phyloP scores from a whole-genome alignment of 2,888 invertebrate species.

The Beris chalybata region DNA sequence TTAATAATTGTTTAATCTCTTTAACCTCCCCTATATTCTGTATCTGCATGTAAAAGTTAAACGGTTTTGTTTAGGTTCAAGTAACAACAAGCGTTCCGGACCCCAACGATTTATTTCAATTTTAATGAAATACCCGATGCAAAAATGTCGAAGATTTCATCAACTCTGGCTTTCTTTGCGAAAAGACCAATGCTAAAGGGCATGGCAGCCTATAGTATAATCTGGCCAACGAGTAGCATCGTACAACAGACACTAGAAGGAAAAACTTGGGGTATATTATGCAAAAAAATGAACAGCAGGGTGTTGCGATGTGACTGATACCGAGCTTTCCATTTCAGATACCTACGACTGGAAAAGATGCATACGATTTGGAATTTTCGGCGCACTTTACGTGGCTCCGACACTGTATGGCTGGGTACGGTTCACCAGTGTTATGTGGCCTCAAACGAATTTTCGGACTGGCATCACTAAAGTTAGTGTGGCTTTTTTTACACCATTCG shows the following conservation, averaged over 20 bases:
- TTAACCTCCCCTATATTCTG: too few relatives aligned
- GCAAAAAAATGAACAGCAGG: not conserved
- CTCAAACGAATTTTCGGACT: slow-evolving; percentile 67
- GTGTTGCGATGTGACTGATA: not conserved
- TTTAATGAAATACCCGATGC: too few relatives aligned
- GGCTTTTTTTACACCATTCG: not conserved
- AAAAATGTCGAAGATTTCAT: too few relatives aligned
- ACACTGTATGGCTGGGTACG: slow-evolving; percentile 78
- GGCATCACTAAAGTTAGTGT: slow-evolving; percentile 67
- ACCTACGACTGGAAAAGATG: slow-evolving; percentile 69
- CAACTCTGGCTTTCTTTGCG: slow-evolving; percentile 36
- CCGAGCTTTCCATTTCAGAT: slow-evolving; percentile 47
- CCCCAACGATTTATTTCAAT: too few relatives aligned
- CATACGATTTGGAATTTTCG: slow-evolving; percentile 73
- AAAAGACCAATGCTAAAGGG: slow-evolving; percentile 58
- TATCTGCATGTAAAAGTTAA: too few relatives aligned
- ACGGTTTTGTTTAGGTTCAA: too few relatives aligned
- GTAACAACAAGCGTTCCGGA: too few relatives aligned
- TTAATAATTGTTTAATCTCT: too few relatives aligned
- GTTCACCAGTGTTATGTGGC: slow-evolving; percentile 74
- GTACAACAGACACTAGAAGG: slow-evolving; percentile 72
- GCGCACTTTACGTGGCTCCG: slow-evolving; percentile 77
- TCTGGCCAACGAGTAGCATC: slow-evolving; percentile 75
- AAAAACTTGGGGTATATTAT: slow-evolving; percentile 59
- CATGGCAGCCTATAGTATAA: slow-evolving; percentile 67